phyloP scores from a whole-genome alignment of 2,888 invertebrate species.

The Pycnomerus fuliginosus region DNA sequence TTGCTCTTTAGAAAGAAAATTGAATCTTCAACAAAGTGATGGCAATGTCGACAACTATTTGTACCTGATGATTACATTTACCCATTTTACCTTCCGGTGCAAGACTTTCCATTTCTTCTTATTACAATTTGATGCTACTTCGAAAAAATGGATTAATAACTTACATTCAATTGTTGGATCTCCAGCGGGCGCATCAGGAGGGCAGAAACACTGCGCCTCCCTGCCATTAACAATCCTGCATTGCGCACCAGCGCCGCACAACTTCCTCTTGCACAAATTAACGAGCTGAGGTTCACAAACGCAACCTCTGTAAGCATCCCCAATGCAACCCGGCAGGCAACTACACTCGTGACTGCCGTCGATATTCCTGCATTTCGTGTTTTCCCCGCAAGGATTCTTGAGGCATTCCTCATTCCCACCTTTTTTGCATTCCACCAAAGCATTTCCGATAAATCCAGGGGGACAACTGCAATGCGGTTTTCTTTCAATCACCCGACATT shows the following conservation, averaged over 20 bases:
- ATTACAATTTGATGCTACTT: too few species aligned
- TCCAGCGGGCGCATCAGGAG: constrained; percentile 76
- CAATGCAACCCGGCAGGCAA: constrained; percentile 77
- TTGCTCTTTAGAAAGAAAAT: too few species aligned
- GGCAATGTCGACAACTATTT: too few species aligned
- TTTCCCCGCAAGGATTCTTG: constrained; percentile 80
- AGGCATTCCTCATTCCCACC: constrained; percentile 72
- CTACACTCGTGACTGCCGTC: constrained; percentile 73
- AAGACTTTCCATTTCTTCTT: too few species aligned
- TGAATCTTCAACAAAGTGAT: too few species aligned
- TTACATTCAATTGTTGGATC: constrained; percentile 86
- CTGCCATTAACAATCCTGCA: constrained; percentile 69
- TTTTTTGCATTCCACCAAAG: constrained; percentile 66
- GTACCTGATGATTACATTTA: too few species aligned
- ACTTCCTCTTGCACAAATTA: constrained; percentile 75
- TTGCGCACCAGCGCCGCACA: constrained; percentile 80
- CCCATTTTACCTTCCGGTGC: too few species aligned
- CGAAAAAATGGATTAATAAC: too few species aligned
- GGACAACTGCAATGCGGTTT: constrained; percentile 77
- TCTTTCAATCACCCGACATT: constrained; percentile 76
- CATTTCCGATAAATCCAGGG: constrained; percentile 72
- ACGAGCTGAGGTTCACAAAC: constrained; percentile 67
- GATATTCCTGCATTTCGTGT: constrained; percentile 78
- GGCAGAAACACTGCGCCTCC: constrained; percentile 81
- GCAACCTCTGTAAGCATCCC: constrained; percentile 79